A percentile compares a stretch with the other conserved stretches of the same genome.
phyloP scores from a whole-genome alignment of 2,888 invertebrate species.

The Diaphora mendica region DNA sequence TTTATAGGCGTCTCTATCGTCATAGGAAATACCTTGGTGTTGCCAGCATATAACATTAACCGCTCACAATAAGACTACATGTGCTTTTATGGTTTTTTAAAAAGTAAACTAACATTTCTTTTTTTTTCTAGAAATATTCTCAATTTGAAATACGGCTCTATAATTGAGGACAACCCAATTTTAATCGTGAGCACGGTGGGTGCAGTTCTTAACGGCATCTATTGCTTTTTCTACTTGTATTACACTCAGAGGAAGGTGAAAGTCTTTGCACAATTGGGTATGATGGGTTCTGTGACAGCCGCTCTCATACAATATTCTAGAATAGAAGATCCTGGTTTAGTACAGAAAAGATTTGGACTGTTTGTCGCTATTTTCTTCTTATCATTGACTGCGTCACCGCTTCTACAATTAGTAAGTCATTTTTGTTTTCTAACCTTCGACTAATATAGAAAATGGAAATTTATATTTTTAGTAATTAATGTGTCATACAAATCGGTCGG shows the following conservation, averaged over 20 bases:
- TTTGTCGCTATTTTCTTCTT: conserved; percentile 90
- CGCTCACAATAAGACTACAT: neutral
- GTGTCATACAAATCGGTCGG: neutral
- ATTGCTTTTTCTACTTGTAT: conserved; percentile 88
- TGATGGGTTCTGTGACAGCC: conserved; percentile 85
- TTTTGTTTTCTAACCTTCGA: neutral
- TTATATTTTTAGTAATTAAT: neutral
- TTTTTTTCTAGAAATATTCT: conserved; percentile 87
- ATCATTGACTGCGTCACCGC: conserved; percentile 89
- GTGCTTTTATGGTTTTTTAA: neutral
- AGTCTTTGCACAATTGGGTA: conserved; percentile 86
- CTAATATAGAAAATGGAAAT: neutral
- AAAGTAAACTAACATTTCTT: too few species aligned
- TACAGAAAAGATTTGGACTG: conserved; percentile 90
- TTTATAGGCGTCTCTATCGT: neutral
- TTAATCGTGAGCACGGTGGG: conserved; percentile 92
- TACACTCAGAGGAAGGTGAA: conserved; percentile 86
- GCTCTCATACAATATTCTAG: conserved; percentile 88
- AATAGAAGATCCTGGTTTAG: conserved; percentile 87
- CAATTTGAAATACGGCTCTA: conserved; percentile 91
- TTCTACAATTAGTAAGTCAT: conserved; percentile 88
- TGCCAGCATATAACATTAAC: neutral
- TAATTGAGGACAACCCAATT: conserved; percentile 91
- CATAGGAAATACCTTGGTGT: neutral
- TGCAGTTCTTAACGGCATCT: conserved; percentile 89